A percentile compares a stretch with the other conserved stretches of the same genome.
These are phyloP conservation scores for Scaptomyza parva DNA, from an alignment of 2,888 invertebrate genomes.

Conservation along the genomic window DNA sequence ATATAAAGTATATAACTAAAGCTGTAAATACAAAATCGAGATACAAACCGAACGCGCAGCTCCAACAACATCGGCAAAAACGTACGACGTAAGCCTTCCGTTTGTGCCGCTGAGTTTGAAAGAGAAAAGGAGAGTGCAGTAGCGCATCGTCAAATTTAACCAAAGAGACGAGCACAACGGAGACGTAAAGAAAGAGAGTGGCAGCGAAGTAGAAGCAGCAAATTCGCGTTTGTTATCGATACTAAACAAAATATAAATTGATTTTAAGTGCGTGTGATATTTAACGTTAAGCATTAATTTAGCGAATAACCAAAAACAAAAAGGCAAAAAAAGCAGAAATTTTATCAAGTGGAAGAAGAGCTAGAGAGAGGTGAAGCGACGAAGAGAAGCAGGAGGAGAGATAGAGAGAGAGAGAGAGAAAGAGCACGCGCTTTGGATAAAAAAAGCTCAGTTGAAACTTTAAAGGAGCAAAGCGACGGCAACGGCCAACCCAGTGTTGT, in stretches of 20 bases:
- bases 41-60: constrained; percentile 54
- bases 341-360: constrained; percentile 57
- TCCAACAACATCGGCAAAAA: constrained; percentile 8
- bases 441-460: constrained; percentile 30
- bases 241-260: constrained; percentile 72
- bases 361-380: constrained; percentile 33
- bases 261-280: constrained; percentile 85
- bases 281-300: constrained; percentile 84
- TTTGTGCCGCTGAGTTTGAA: constrained; percentile 33
- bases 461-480: constrained; percentile 24
- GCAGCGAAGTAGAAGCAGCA: constrained; percentile 43
- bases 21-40: constrained; percentile 71
- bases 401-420: constrained; percentile 7
- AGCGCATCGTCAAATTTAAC: constrained; percentile 44
- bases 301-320: constrained; percentile 77
- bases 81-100: constrained; percentile 26
- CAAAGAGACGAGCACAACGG: constrained; percentile 31
- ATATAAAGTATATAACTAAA: constrained; percentile 78
- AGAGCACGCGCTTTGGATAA: constrained; percentile 38
- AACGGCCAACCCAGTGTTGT: constrained; percentile 11
- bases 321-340: constrained; percentile 71
- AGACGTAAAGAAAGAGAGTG: constrained; percentile 19
- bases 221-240: constrained; percentile 50
- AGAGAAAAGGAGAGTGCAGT: constrained; percentile 27
- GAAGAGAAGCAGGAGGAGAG: constrained; percentile 16